A percentile compares a stretch with the other conserved stretches of the same genome.
Evolutionary conservation across 2,797 vertebrate species (phyloP).

Genomic region (Chaetophractus vellerosus): DNA sequence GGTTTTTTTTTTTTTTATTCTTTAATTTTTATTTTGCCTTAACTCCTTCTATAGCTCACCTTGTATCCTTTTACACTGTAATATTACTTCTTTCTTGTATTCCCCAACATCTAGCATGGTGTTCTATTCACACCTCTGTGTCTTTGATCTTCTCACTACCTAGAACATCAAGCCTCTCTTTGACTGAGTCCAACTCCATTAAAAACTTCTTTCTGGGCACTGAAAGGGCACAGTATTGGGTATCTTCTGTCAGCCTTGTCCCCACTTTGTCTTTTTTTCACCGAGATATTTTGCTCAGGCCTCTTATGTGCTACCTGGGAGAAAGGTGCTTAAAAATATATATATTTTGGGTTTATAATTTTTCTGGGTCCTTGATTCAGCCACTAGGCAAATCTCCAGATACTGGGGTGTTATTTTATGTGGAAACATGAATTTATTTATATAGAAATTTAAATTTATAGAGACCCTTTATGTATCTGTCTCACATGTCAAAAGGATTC

Average conservation of each 20-base stretch:
- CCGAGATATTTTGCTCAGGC: background rate
- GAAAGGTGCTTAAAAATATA: background rate
- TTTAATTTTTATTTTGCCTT: background rate
- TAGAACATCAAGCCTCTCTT: background rate
- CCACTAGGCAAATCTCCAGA: background rate
- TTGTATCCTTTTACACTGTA: background rate
- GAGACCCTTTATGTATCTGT: background rate
- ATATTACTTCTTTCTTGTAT: background rate
- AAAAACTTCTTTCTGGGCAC: background rate
- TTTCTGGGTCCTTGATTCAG: background rate
- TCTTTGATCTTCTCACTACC: background rate
- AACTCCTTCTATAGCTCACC: background rate
- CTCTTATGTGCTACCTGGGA: background rate
- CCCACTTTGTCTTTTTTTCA: background rate
- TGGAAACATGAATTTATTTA: background rate
- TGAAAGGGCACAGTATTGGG: background rate
- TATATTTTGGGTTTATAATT: background rate
- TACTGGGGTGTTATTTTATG: background rate
- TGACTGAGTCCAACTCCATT: slow-evolving; percentile 14
- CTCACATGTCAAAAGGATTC: background rate
- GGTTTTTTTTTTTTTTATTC: no score
- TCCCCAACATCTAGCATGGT: background rate
- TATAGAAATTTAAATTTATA: background rate
- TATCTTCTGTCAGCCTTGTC: background rate
- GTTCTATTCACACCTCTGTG: background rate